A percentile compares a stretch with the other conserved stretches of the same genome.
Evolutionary conservation across 2,888 invertebrate species (phyloP).

Genomic region (Eristalis tenax): DNA sequence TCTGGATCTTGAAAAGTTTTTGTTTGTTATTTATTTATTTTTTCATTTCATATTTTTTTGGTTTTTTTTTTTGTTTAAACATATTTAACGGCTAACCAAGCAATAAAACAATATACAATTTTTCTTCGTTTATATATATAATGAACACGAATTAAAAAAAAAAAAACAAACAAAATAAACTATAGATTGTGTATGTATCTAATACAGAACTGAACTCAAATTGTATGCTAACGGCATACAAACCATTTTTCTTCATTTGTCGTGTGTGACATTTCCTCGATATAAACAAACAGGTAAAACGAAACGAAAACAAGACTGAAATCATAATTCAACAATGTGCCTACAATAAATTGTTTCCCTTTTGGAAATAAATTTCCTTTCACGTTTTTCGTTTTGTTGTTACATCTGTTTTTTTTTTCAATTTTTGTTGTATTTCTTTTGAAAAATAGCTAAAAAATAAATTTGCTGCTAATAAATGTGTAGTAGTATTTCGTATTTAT

Average conservation of each 20-base stretch:
- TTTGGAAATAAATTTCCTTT: conserved; percentile 39
- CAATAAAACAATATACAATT: conserved; percentile 61
- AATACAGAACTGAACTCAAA: conserved; percentile 47
- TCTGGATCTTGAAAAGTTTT: conserved; percentile 65
- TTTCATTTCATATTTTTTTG: conserved; percentile 53
- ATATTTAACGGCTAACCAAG: conserved; percentile 70
- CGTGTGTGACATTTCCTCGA: background rate
- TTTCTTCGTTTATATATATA: conserved; percentile 28
- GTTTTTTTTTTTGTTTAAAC: conserved; percentile 32
- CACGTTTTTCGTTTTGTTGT: conserved; percentile 24
- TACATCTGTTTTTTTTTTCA: background rate
- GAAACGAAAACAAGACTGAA: background rate
- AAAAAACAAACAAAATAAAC: background rate
- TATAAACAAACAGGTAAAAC: background rate
- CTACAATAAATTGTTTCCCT: conserved; percentile 60
- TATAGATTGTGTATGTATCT: conserved; percentile 26
- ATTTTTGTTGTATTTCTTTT: background rate
- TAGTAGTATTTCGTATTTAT: conserved; percentile 49
- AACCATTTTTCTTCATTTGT: background rate
- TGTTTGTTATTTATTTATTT: conserved; percentile 60
- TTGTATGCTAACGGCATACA: conserved; percentile 23
- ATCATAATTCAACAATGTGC: conserved; percentile 19
- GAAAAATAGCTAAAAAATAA: conserved; percentile 64
- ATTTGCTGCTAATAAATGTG: conserved; percentile 60
- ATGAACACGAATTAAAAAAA: conserved; percentile 45